Evolutionary conservation across 2,888 invertebrate species (phyloP).

Genomic region (Salticus scenicus): DNA sequence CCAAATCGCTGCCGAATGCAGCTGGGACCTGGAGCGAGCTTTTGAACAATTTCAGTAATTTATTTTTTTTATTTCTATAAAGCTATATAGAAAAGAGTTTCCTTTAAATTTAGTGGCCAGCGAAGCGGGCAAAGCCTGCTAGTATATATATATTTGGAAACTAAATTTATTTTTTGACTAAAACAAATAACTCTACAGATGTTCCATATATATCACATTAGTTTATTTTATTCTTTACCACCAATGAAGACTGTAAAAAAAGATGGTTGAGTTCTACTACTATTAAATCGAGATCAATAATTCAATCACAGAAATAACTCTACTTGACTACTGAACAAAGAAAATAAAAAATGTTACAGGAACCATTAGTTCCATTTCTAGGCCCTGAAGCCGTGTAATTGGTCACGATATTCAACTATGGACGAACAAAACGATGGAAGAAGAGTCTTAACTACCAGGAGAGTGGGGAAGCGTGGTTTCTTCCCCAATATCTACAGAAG

Average conservation of each 20-base stretch:
- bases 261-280: constrained; percentile 25
- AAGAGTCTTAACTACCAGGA: neutral
- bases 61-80: too few species aligned
- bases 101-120: too few species aligned
- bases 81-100: too few species aligned
- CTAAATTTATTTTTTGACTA: too few species aligned
- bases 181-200: too few species aligned
- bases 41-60: too few species aligned
- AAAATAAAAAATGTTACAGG: neutral
- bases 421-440: neutral
- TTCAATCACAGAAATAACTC: constrained; percentile 50
- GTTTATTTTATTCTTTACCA: too few species aligned
- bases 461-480: neutral
- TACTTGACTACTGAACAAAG: neutral
- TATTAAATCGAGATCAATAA: constrained; percentile 56
- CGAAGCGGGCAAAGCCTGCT: too few species aligned
- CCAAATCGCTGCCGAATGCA: too few species aligned
- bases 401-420: constrained; percentile 55
- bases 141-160: too few species aligned
- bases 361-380: constrained; percentile 42
- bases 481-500: neutral
- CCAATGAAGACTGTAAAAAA: constrained; percentile 45
- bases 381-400: constrained; percentile 50
- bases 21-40: too few species aligned
- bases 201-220: too few species aligned